Conservation (phyloP, 2,113 vertebrate species). For the human region GRCh38 chr4:19712001-19712500, state of each 20-base stretch:
- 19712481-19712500: neutral
- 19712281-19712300: neutral
- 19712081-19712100: slow-evolving; percentile 68
- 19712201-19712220: slow-evolving; percentile 57
- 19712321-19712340: slow-evolving; percentile 8
- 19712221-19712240: slow-evolving; percentile 20
- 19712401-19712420: neutral
- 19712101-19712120: slow-evolving; percentile 69
- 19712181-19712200: slow-evolving; percentile 17
- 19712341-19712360: neutral
- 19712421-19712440: neutral
- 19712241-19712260: slow-evolving; percentile 52
- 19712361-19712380: neutral
- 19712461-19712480: accelerated
- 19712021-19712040: slow-evolving; percentile 77
- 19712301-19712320: neutral
- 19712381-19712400: neutral
- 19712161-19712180: slow-evolving; percentile 34
- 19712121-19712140: slow-evolving; percentile 44
- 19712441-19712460: neutral
- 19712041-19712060: slow-evolving; percentile 66
- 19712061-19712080: slow-evolving; percentile 66
- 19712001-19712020: slow-evolving; percentile 59
- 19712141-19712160: slow-evolving; percentile 64
- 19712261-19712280: slow-evolving; percentile 32